Evolutionary conservation across 2,797 vertebrate species (phyloP).

Genomic region (Eospalax fontanierii): DNA sequence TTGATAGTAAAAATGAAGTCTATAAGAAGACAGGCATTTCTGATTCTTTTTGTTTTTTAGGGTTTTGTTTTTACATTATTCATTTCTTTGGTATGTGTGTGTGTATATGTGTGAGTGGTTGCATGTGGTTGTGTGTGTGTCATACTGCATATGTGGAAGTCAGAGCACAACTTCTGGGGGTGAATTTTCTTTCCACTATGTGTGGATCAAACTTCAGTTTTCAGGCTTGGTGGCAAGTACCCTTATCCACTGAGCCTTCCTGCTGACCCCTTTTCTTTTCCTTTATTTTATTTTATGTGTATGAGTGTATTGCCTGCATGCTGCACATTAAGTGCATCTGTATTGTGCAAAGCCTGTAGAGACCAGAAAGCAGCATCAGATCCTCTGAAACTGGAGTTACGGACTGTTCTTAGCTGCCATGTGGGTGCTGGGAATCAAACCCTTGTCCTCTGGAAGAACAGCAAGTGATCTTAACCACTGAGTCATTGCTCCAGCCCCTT

Average conservation of each 20-base stretch:
- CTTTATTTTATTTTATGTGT: too few relatives aligned
- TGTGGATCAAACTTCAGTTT: neutral
- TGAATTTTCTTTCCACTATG: too few relatives aligned
- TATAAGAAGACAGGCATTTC: neutral
- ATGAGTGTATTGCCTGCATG: too few relatives aligned
- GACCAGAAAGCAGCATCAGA: too few relatives aligned
- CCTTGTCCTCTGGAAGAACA: too few relatives aligned
- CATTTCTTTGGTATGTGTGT: neutral
- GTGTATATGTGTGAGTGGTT: neutral
- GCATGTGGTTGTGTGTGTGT: neutral
- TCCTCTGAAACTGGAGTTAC: too few relatives aligned
- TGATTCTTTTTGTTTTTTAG: neutral
- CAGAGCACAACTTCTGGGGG: neutral
- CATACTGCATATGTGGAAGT: neutral
- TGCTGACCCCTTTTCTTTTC: too few relatives aligned
- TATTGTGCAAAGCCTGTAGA: too few relatives aligned
- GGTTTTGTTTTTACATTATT: neutral
- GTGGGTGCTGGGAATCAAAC: too few relatives aligned
- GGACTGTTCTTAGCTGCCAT: too few relatives aligned
- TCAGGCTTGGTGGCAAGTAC: neutral
- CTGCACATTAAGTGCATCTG: too few relatives aligned
- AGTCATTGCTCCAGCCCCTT: neutral
- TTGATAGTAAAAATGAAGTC: conserved; percentile 27
- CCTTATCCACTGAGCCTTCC: neutral
- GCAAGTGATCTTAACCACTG: too few relatives aligned